These are phyloP conservation scores for Odontothrips loti DNA, from an alignment of 2,888 invertebrate genomes.

Conservation along the genomic window DNA sequence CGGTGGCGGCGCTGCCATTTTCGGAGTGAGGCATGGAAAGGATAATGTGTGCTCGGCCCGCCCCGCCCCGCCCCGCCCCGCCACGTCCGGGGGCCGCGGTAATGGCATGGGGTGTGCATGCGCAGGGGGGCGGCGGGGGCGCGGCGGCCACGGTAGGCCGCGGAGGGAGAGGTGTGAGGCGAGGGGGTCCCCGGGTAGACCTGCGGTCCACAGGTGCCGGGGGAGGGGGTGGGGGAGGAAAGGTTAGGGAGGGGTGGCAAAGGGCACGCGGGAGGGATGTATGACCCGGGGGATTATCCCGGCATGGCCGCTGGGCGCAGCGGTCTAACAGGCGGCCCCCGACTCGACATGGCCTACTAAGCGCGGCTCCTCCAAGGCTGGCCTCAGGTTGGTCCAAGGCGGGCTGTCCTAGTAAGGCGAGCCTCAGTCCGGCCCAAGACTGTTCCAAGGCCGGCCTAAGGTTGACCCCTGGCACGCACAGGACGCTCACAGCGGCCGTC, in stretches of 20 bases:
- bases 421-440: too few species aligned
- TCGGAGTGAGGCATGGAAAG: not conserved
- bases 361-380: too few species aligned
- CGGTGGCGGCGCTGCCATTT: not conserved
- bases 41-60: not conserved
- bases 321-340: too few species aligned
- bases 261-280: not conserved
- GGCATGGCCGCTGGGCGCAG: not conserved
- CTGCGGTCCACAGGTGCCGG: not conserved
- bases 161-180: not conserved
- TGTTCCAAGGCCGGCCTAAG: too few species aligned
- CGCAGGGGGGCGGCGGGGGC: not conserved
- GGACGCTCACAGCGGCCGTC: too few species aligned
- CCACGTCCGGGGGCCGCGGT: not conserved
- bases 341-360: too few species aligned
- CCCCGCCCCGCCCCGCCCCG: not conserved
- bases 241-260: too few species aligned
- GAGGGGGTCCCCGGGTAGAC: not conserved
- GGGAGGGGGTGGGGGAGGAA: too few species aligned
- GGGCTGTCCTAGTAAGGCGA: too few species aligned
- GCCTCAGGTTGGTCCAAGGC: too few species aligned
- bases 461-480: too few species aligned
- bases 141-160: not conserved
- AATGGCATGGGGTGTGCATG: conserved; percentile 6
- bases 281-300: not conserved